Evolutionary conservation across 1,140 invertebrate genomes (phyloP).

Genomic region (Drosophila melanica): DNA sequence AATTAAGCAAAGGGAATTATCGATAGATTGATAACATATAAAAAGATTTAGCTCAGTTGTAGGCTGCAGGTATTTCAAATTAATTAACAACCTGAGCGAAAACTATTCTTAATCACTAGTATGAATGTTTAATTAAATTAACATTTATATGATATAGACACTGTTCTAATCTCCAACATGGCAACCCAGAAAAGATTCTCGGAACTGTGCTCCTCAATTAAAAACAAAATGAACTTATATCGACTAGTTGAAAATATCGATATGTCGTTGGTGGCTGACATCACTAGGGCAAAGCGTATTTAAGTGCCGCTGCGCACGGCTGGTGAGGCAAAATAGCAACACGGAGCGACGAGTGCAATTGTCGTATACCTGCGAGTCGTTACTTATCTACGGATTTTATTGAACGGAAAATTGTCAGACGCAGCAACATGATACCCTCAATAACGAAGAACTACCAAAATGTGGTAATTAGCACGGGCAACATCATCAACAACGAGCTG

Average conservation of each 20-base stretch:
- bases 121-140: too few relatives aligned
- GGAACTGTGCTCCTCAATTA: too few relatives aligned
- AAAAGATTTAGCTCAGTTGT: background rate
- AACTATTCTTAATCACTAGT: too few relatives aligned
- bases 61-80: background rate
- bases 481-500: conserved; percentile 92
- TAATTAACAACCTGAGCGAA: too few relatives aligned
- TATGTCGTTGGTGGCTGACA: conserved; percentile 7
- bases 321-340: conserved; percentile 42
- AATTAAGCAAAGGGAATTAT: background rate
- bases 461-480: conserved; percentile 91
- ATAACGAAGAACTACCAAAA: conserved; percentile 75
- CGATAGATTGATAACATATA: background rate
- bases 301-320: conserved; percentile 53
- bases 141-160: too few relatives aligned
- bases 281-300: conserved; percentile 47
- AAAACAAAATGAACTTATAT: too few relatives aligned
- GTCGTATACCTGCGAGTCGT: conserved; percentile 32
- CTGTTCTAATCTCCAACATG: too few relatives aligned
- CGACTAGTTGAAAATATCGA: background rate
- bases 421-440: conserved; percentile 67
- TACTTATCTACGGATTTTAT: conserved; percentile 32
- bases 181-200: too few relatives aligned
- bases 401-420: conserved; percentile 6
- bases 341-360: conserved; percentile 38